phyloP scores from a whole-genome alignment of 1,140 invertebrate genomes.

The Drosophila sturtevanti region DNA sequence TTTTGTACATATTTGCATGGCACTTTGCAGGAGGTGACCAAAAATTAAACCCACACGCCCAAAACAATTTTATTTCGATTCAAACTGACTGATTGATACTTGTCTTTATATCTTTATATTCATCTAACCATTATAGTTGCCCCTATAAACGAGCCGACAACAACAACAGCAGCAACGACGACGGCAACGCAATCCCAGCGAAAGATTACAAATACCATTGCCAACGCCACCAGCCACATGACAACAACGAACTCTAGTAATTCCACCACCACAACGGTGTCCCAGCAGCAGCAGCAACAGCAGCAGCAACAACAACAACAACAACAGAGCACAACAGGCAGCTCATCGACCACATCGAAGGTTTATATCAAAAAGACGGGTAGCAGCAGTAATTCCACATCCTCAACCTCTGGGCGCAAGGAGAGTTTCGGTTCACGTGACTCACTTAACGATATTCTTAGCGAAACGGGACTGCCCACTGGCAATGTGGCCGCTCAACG shows the following conservation, averaged over 20 bases:
- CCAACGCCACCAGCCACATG: conserved; percentile 57
- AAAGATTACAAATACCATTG: conserved; percentile 54
- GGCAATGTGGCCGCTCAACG: conserved; percentile 83
- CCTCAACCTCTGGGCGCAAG: conserved; percentile 68
- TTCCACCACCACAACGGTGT: conserved; percentile 51
- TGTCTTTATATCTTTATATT: background rate
- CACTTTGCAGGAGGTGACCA: conserved; percentile 32
- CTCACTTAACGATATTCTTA: conserved; percentile 81
- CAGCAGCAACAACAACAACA: conserved; percentile 53
- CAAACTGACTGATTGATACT: conserved; percentile 25
- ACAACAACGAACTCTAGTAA: conserved; percentile 49
- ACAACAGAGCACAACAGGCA: conserved; percentile 21
- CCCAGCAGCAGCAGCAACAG: conserved; percentile 51
- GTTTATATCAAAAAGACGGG: conserved; percentile 78
- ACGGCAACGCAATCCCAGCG: conserved; percentile 41
- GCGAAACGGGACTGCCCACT: conserved; percentile 71
- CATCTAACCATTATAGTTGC: conserved; percentile 67
- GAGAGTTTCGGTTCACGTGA: conserved; percentile 82
- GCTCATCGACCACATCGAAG: conserved; percentile 64
- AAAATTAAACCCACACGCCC: conserved; percentile 38
- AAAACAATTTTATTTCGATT: background rate
- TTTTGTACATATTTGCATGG: conserved; percentile 38
- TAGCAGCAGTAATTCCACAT: conserved; percentile 52
- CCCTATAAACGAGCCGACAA: conserved; percentile 68
- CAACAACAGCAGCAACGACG: conserved; percentile 22